Evolutionary conservation across 53 echinoderm and acorn worm species (phyloP).

Genomic region (Holothuria scabra): DNA sequence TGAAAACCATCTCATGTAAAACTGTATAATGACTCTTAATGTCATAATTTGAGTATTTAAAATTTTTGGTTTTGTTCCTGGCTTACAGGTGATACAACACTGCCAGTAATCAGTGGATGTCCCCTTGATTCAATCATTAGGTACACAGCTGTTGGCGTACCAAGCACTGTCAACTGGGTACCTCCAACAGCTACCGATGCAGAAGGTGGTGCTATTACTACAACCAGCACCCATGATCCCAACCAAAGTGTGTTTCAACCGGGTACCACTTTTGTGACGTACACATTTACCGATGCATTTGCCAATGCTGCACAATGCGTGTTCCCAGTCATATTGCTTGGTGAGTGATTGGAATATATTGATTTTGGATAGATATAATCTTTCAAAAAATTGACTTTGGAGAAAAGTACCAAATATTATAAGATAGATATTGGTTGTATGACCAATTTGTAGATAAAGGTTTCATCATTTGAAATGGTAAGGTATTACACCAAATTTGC

Average conservation of each 20-base stretch:
- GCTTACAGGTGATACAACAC: slow-evolving; percentile 41
- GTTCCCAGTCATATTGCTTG: slow-evolving; percentile 62
- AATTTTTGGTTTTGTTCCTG: neutral
- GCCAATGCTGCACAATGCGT: slow-evolving; percentile 63
- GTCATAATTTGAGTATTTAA: too few relatives aligned
- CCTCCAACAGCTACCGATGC: slow-evolving; percentile 64
- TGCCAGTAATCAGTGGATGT: slow-evolving; percentile 61
- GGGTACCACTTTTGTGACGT: slow-evolving; percentile 61
- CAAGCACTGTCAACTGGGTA: slow-evolving; percentile 59
- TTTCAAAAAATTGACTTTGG: too few relatives aligned
- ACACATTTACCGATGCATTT: slow-evolving; percentile 67
- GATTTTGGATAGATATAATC: too few relatives aligned
- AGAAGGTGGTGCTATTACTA: slow-evolving; percentile 49
- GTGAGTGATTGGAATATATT: slow-evolving; percentile 36
- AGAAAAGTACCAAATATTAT: too few relatives aligned
- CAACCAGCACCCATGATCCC: slow-evolving; percentile 30
- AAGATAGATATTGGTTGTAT: too few relatives aligned
- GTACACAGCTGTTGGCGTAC: slow-evolving; percentile 18
- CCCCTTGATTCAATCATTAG: slow-evolving; percentile 50
- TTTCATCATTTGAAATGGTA: too few relatives aligned
- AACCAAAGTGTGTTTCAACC: slow-evolving; percentile 52
- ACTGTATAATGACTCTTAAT: too few relatives aligned
- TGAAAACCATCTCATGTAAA: too few relatives aligned
- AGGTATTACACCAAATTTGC: too few relatives aligned
- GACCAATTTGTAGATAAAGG: too few relatives aligned